These are phyloP conservation scores for Drosophila stalkeri DNA, from an alignment of 2,888 invertebrate species.

Conservation along the genomic window DNA sequence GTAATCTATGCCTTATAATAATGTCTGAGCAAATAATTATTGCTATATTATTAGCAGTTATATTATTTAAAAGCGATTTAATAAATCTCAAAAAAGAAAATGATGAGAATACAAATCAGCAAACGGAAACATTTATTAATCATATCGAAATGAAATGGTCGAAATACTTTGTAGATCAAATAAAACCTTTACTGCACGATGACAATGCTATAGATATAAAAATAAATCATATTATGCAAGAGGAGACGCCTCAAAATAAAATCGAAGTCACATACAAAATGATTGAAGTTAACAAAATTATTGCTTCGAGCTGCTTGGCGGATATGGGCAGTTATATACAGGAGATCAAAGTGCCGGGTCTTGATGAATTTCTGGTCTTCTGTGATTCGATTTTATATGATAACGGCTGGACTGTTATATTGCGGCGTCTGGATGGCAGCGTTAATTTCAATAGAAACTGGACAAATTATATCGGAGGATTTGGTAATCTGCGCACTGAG, in stretches of 20 bases:
- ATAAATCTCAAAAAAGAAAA: background rate
- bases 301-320: constrained; percentile 5
- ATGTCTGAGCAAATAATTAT: background rate
- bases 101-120: background rate
- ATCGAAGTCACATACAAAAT: background rate
- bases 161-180: constrained; percentile 15
- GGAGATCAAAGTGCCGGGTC: constrained; percentile 12
- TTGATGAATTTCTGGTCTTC: constrained; percentile 87
- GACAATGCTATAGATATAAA: background rate
- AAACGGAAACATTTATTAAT: background rate
- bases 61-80: background rate
- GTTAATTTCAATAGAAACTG: constrained; percentile 88
- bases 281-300: background rate
- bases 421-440: constrained; percentile 88
- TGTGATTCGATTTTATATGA: constrained; percentile 86
- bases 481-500: constrained; percentile 89
- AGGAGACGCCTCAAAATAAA: fast-evolving
- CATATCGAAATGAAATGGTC: constrained; percentile 17
- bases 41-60: fast-evolving
- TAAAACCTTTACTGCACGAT: constrained; percentile 5
- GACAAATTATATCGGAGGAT: constrained; percentile 88
- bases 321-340: background rate
- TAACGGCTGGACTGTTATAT: constrained; percentile 89
- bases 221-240: background rate
- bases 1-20: background rate